Base-by-base conservation (phyloP, 2,113 vertebrate genomes). In the Pipra filicauda region DNA sequence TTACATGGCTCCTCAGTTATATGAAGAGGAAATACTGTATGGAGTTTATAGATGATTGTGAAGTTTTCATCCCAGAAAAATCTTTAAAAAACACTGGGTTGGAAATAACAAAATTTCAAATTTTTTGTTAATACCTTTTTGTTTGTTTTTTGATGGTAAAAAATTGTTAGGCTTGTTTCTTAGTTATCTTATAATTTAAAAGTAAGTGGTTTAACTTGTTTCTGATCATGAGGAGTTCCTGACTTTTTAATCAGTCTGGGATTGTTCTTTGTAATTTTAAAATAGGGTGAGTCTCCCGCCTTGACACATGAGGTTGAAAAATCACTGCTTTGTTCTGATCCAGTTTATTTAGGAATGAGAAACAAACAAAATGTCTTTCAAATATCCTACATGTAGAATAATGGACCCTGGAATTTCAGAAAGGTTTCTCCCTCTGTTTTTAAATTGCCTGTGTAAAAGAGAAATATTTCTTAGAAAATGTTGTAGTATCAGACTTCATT, bases 401-500 rank as follows among this genome's bases (percentile, higher is more conserved):
- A 64, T 26, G 27, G 41, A 35, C 23, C 17, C 31, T 84, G 39
- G 30, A 64, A 83, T 93, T 92, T 65, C 55, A 78, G 71, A 75
- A 87, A 22, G 5, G 5, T 74, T 86, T 94, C 24, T 43, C 41
- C 8, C 24, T 79, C 57, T 86, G 10, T 51, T 94, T 91, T 89
- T 44, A 62, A 73, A 61, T 67, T 90, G 43, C 20, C 73, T 18
- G 4, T 85, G 77, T 90, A 61, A 83, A 92, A 88, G 43, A 86
- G 17, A 83, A 83, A 55, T 88, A 37, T 62, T 82, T 58, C 64
- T 70, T 72, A 89, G 44, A 78, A 91, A 84, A 51, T 62, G 10
- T 59, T 91, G 17, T n/a, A 13, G 33, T 72, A 43, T 48, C 87
- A 62, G 73, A 93, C 64, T 92, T 95, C 64, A 90, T 96, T 96